Percentiles rank a stretch among this genome's conserved stretches.
Evolutionary conservation across 1,140 invertebrate genomes (phyloP).

Genomic region (Diabrotica undecimpunctata): DNA sequence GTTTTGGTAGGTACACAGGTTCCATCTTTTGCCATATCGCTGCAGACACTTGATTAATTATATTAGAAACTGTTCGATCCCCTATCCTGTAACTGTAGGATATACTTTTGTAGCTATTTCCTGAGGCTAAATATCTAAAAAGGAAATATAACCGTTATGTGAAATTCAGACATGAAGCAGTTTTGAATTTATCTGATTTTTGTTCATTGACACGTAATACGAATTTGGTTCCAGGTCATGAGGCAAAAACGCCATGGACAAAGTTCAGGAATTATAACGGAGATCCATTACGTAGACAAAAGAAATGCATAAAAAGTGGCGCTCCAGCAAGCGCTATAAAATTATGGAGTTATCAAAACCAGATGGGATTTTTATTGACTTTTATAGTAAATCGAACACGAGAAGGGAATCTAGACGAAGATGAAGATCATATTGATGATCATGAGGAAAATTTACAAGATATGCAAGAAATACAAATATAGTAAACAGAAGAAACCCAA

Average conservation of each 20-base stretch:
- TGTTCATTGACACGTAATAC: no score
- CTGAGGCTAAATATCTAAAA: slow-evolving; percentile 25
- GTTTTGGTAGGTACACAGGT: slow-evolving; percentile 28
- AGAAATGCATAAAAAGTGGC: slow-evolving; percentile 25
- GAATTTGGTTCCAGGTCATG: no score
- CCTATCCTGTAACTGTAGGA: slow-evolving; percentile 34
- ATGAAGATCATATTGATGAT: no score
- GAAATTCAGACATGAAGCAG: background rate
- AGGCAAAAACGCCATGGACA: no score
- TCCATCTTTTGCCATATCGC: slow-evolving; percentile 36
- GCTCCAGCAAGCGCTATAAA: slow-evolving; percentile 21
- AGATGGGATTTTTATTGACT: slow-evolving; percentile 24
- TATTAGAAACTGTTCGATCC: slow-evolving; percentile 31
- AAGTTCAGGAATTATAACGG: no score
- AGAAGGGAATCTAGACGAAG: slow-evolving; percentile 14
- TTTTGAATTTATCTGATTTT: no score
- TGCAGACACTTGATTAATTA: slow-evolving; percentile 31
- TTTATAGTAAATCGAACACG: slow-evolving; percentile 21
- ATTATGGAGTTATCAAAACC: slow-evolving; percentile 26
- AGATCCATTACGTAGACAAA: slow-evolving; percentile 21
- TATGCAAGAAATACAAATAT: no score
- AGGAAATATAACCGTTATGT: slow-evolving; percentile 4
- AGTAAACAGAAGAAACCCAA: no score
- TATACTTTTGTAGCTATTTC: no score
- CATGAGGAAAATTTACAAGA: no score